Evolutionary conservation across 2,113 vertebrate species (phyloP).

Genomic region (Cyprinodon tularosa): DNA sequence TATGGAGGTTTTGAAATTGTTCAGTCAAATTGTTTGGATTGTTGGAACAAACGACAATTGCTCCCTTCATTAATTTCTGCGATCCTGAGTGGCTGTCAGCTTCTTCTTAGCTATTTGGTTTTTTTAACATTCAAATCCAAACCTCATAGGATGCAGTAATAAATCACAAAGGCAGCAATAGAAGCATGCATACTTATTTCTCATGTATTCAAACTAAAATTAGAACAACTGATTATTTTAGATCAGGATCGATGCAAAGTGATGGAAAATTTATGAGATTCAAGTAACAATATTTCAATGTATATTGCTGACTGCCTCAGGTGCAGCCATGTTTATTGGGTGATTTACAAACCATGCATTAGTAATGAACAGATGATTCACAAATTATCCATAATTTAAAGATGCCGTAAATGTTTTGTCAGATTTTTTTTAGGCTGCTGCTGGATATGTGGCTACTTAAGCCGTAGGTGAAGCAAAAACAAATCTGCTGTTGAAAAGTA

Average conservation of each 20-base stretch:
- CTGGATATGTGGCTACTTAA: neutral
- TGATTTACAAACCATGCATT: conserved; percentile 37
- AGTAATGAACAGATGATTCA: conserved; percentile 48
- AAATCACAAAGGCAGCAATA: neutral
- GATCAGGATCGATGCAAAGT: neutral
- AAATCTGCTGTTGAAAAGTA: neutral
- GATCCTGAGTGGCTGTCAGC: neutral
- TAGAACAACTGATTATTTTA: neutral
- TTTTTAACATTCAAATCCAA: neutral
- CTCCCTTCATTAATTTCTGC: neutral
- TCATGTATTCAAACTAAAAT: neutral
- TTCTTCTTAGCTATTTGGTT: conserved; percentile 6
- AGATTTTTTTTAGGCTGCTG: conserved; percentile 1
- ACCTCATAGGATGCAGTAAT: neutral
- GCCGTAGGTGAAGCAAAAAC: neutral
- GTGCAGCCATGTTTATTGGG: conserved; percentile 23
- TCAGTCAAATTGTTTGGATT: neutral
- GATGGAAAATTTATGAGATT: conserved; percentile 1
- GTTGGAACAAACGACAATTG: neutral
- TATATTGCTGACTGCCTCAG: conserved; percentile 22
- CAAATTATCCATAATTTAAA: conserved; percentile 42
- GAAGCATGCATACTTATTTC: neutral
- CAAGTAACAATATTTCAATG: conserved; percentile 26
- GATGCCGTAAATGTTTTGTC: neutral
- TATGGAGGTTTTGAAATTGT: neutral